Evolutionary conservation across 2,113 vertebrate species (phyloP), one percentile per base, ranked within the genome.

Genomic region (Zingel zingel): DNA sequence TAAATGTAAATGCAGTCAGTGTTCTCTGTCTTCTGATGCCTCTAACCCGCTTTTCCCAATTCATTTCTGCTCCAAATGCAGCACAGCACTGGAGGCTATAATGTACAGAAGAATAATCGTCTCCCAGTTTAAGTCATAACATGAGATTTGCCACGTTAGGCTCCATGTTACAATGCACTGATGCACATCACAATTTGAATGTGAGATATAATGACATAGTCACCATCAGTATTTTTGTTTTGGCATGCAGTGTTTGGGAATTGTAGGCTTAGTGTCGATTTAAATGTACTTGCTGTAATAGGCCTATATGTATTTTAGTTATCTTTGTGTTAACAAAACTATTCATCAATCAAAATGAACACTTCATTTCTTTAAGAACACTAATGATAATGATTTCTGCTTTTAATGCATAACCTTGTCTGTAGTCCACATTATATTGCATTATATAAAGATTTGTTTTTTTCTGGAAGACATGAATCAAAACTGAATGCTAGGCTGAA

Each of bases 61-160:
- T 89, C 2, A 79, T 77, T 89, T 91, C 78, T 92, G 86, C 89
- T 87, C 85, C 72, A 90, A 74, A 91, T 92, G 77, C 87, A 84
- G 36, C 53, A 33, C 51, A 76, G 79, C 74, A 81, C 91, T 86
- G 63, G 47, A 73, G 80, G 87, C 78, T 91, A 69, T 69, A 78
- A 69, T 83, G 68, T 84, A 83, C 59, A 67, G 77, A 56, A 53
- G 45, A 80, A 73, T 56, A 68, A 63, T 36, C 33, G 7, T 68
- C 62, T 63, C 63, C 43, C 47, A 66, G 23, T 85, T 76, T 13
- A 30, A 47, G 54, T 82, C 56, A 47, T 43, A 63, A 65, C 53
- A 71, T 43, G 50, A 62, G 53, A 74, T 74, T 54, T 56, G 23
- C 27, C 23, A 68, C 5, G 8, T 64, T 61, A 39, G 39, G 39